Conservation (phyloP, 1,140 invertebrate genomes). For the Periplaneta americana region DNA sequence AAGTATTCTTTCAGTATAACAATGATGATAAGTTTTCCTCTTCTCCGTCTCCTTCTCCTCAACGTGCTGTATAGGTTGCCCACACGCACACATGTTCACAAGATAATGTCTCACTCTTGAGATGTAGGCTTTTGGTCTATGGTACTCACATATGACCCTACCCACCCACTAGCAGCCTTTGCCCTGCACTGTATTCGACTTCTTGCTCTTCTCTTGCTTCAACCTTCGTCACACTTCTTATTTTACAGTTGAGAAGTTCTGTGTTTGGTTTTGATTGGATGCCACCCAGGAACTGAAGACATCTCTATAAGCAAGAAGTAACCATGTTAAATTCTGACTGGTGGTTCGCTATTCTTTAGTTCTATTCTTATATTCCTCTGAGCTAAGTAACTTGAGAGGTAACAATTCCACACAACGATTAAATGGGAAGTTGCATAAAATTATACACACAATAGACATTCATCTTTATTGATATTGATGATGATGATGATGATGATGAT, state of each 20-base stretch:
- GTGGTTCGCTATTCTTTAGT: no score
- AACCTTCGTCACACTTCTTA: constrained; percentile 30
- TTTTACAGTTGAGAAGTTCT: constrained; percentile 54
- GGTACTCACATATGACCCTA: neutral
- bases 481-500: no score
- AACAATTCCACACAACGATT: no score
- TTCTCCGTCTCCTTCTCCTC: neutral
- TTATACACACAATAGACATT: no score
- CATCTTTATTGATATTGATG: no score
- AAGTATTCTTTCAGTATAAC: constrained; percentile 7
- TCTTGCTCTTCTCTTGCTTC: neutral
- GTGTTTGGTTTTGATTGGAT: constrained; percentile 66
- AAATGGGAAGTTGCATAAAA: no score
- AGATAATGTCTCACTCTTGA: neutral
- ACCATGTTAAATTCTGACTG: no score
- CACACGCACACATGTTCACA: neutral
- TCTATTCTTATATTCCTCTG: no score
- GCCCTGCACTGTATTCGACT: neutral
- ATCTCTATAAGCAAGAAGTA: constrained; percentile 56
- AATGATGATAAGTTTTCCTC: neutral
- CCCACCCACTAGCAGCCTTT: neutral
- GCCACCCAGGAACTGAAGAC: constrained; percentile 87
- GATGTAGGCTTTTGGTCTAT: neutral
- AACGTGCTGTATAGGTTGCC: neutral
- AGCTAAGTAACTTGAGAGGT: no score